Conservation (phyloP, 1,140 invertebrate genomes). For the Calephelis nemesis region DNA sequence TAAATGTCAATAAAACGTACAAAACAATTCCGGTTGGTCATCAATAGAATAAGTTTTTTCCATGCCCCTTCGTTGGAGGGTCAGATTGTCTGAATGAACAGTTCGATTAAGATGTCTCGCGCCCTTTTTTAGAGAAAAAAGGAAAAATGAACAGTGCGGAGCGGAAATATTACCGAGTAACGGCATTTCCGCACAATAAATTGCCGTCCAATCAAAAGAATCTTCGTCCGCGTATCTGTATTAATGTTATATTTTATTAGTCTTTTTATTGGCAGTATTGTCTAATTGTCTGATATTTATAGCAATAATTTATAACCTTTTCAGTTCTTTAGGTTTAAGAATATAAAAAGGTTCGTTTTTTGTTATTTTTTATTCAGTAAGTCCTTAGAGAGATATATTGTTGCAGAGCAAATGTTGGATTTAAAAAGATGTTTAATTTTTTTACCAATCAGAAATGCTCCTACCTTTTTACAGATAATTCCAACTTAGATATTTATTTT, state of each 20-base stretch:
- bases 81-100: constrained; percentile 25
- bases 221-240: constrained; percentile 62
- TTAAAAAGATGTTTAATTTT: too few species aligned
- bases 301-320: constrained; percentile 34
- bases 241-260: constrained; percentile 76
- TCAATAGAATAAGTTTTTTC: constrained; percentile 20
- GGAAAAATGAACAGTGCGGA: constrained; percentile 70
- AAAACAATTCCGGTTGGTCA: constrained; percentile 2
- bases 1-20: constrained; percentile 15
- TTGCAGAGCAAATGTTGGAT: too few species aligned
- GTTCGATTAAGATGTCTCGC: constrained; percentile 73
- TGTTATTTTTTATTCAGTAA: not conserved
- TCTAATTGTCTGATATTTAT: constrained; percentile 47
- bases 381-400: too few species aligned
- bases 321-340: not conserved
- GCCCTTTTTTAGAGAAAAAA: constrained; percentile 77
- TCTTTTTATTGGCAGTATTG: constrained; percentile 70
- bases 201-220: constrained; percentile 74
- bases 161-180: constrained; percentile 76
- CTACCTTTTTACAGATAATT: too few species aligned
- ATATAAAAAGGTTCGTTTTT: not conserved
- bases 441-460: too few species aligned
- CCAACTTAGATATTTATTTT: too few species aligned
- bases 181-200: constrained; percentile 78
- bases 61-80: constrained; percentile 29